Percentiles rank a stretch among this genome's conserved stretches.
Conservation (phyloP, 2,113 vertebrate species). For the Haemorhous mexicanus region DNA sequence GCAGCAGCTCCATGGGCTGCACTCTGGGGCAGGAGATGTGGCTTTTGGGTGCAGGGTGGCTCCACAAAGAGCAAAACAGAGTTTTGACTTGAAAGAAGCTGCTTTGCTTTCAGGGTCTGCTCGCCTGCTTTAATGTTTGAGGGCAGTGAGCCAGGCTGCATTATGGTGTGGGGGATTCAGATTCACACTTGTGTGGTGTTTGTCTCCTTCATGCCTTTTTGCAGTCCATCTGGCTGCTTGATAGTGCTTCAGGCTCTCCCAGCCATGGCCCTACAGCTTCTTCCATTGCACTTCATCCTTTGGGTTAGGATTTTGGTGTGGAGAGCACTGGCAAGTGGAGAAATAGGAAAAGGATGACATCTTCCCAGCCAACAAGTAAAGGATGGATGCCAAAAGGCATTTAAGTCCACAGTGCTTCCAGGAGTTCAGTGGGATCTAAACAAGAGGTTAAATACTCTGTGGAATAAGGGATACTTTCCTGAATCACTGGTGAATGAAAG, state of each 20-base stretch:
- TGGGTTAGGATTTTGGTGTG: not conserved
- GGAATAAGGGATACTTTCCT: constrained; percentile 31
- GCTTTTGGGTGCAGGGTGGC: not conserved
- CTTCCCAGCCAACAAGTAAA: not conserved
- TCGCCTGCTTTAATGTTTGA: not conserved
- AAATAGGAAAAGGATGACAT: not conserved
- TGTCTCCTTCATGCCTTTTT: not conserved
- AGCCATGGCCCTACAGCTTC: not conserved
- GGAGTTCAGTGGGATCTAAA: constrained; percentile 11
- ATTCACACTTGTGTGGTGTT: constrained; percentile 28
- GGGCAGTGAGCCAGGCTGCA: constrained; percentile 50
- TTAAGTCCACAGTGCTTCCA: not conserved
- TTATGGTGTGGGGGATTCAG: constrained; percentile 39
- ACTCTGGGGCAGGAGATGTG: not conserved
- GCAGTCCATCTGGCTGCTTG: constrained; percentile 42
- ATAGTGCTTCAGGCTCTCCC: not conserved
- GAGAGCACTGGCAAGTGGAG: not conserved
- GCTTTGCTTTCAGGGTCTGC: constrained; percentile 38
- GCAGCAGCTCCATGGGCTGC: not conserved
- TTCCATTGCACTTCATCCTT: not conserved
- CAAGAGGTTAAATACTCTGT: constrained; percentile 35
- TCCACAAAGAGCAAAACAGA: not conserved
- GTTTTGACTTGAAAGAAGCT: constrained; percentile 23
- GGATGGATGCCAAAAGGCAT: not conserved
- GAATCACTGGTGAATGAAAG: not conserved